These are phyloP conservation scores for Rhodophaea formosa DNA, from an alignment of 2,888 invertebrate genomes.

Conservation along the genomic window DNA sequence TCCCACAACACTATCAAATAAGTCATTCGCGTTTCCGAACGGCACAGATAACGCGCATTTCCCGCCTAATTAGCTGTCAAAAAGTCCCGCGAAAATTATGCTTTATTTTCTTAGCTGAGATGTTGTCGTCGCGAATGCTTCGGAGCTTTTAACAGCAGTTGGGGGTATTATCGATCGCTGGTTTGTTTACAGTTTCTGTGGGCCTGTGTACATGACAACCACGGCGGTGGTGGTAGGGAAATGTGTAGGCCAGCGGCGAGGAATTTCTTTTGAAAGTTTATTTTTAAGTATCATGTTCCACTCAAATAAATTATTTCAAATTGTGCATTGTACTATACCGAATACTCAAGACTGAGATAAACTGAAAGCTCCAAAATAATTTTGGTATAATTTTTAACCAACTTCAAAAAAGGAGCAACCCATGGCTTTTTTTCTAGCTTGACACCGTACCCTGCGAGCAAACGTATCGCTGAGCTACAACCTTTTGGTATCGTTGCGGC, in stretches of 20 bases:
- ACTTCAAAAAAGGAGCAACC: too few species aligned
- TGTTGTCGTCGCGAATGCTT: slow-evolving; percentile 53
- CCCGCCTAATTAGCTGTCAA: slow-evolving; percentile 56
- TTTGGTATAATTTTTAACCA: too few species aligned
- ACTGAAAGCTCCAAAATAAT: too few species aligned
- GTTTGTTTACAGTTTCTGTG: slow-evolving; percentile 76
- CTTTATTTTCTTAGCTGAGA: slow-evolving; percentile 32
- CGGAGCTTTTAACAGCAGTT: slow-evolving; percentile 57
- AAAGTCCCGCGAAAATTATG: slow-evolving; percentile 31
- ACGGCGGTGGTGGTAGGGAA: slow-evolving; percentile 56
- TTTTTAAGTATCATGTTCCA: too few species aligned
- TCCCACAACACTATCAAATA: slow-evolving; percentile 44
- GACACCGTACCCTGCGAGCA: too few species aligned
- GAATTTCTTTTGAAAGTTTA: neutral
- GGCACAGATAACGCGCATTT: slow-evolving; percentile 45
- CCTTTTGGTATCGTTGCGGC: too few species aligned
- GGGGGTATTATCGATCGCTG: slow-evolving; percentile 67
- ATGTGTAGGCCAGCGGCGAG: slow-evolving; percentile 45
- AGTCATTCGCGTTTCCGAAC: slow-evolving; percentile 66
- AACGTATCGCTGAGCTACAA: too few species aligned
- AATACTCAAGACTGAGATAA: too few species aligned
- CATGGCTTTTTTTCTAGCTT: too few species aligned
- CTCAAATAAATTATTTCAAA: too few species aligned
- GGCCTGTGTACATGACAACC: slow-evolving; percentile 79
- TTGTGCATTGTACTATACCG: too few species aligned